Evolutionary conservation across 2,113 vertebrate species (phyloP), one percentile per base, ranked within the genome.

Genomic region (Hymenochirus boettgeri): DNA sequence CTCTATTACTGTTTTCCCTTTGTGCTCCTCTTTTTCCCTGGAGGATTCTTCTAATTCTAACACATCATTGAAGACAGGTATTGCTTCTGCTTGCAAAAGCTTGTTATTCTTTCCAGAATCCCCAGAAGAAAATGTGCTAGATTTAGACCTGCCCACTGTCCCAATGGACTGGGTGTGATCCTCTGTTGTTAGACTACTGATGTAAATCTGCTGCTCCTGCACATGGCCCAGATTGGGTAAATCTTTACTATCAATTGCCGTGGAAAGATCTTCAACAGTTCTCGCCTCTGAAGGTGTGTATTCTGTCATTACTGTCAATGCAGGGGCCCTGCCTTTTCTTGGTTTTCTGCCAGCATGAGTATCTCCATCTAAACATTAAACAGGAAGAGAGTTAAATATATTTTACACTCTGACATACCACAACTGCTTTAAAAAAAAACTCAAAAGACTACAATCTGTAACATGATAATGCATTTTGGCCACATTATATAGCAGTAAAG

Each of bases 321-420:
- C 26, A 45, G 2, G 56, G 1, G 54, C 61, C 65, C 74, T 70
- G 63, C 78, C 77, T 69, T 33, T 69, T 54, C 73, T 69, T 63
- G 77, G 74, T 71, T 67, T 77, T 58, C 5, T 0, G 74, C 77
- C 80, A 75, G 76, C 47, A 46, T 51, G 73, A 74, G 61, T 72
- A 78, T 75, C 80, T 71, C 52, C 73, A 77, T 80, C 88, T 89
- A 76, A 71, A 74, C 64, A 72, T 19, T 71, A 80, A n/a, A 46
- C 74, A 70, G 67, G 73, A 82, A 81, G 65, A 61, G 62, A 77
- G 69, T 74, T 75, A 55, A 71, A 73, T 47, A 67, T 75, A 77
- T 19, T 67, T 48, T 22, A n/a, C 51, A 33, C 75, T 71, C 62
- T 47, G 74, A 80, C 65, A 84, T 72, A 75, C 62, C 66, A 71